These are phyloP conservation scores for Channallabes apus DNA, from an alignment of 2,797 vertebrate species.

Conservation along the genomic window DNA sequence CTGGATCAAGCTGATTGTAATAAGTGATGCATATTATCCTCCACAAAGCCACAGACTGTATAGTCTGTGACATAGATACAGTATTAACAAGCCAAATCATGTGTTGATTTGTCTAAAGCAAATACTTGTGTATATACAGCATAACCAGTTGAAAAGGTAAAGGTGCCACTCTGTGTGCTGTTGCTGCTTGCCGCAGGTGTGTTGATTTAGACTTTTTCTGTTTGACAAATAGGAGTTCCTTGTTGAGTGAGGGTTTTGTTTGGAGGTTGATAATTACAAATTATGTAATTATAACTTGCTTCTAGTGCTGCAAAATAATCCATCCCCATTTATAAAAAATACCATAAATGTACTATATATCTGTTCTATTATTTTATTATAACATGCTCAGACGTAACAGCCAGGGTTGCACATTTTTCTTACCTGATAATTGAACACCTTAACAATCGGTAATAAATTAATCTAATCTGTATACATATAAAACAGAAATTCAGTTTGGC, in stretches of 20 bases:
- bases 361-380: not conserved
- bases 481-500: too few relatives aligned
- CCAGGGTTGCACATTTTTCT: not conserved
- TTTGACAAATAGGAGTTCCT: not conserved
- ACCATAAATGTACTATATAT: too few relatives aligned
- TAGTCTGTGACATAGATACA: not conserved
- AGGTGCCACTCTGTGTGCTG: not conserved
- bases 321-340: not conserved
- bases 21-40: not conserved
- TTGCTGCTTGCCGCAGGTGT: not conserved
- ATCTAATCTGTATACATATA: too few relatives aligned
- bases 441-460: too few relatives aligned
- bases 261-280: not conserved
- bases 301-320: not conserved
- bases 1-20: not conserved
- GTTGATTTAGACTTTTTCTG: not conserved
- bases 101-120: not conserved
- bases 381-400: not conserved
- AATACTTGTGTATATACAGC: not conserved
- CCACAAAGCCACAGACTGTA: not conserved
- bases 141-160: not conserved
- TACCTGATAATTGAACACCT: too few relatives aligned
- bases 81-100: not conserved
- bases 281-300: not conserved
- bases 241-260: not conserved